Evolutionary conservation across 2,888 invertebrate species (phyloP).

Genomic region (Lymantria monacha): DNA sequence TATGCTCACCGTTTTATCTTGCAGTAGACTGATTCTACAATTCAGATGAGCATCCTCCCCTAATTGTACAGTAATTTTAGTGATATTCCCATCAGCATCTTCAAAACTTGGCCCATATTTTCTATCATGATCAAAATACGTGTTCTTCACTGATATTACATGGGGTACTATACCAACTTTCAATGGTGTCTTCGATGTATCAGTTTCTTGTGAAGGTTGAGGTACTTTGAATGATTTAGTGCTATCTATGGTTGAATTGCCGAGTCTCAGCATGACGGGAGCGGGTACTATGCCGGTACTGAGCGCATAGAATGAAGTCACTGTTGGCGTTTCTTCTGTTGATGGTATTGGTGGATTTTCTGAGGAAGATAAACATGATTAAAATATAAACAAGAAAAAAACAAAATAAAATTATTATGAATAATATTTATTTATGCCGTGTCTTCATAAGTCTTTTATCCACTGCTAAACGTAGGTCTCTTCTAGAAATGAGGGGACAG

Average conservation of each 20-base stretch:
- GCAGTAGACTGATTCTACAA: conserved; percentile 87
- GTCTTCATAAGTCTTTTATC: no score
- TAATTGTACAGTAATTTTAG: conserved; percentile 88
- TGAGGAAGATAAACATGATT: conserved; percentile 25
- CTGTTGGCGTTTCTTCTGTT: conserved; percentile 60
- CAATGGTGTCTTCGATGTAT: conserved; percentile 17
- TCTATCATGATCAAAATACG: conserved; percentile 73
- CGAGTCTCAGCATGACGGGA: conserved; percentile 71
- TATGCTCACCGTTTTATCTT: conserved; percentile 87
- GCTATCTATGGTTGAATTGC: conserved; percentile 77
- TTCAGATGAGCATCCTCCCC: conserved; percentile 88
- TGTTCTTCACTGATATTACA: conserved; percentile 66
- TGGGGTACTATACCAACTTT: conserved; percentile 61
- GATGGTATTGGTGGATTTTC: conserved; percentile 54
- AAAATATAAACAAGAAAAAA: no score
- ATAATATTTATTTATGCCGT: no score
- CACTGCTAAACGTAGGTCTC: no score
- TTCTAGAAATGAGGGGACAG: no score
- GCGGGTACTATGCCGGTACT: conserved; percentile 67
- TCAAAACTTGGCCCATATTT: conserved; percentile 89
- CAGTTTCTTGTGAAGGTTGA: conserved; percentile 49
- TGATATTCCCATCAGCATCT: conserved; percentile 81
- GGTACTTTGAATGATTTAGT: conserved; percentile 78
- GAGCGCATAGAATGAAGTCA: conserved; percentile 70
- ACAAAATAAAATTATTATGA: no score